Evolutionary conservation across 64 coral and sea anemone genomes (phyloP).

Genomic region (Pachyseris speciosa): DNA sequence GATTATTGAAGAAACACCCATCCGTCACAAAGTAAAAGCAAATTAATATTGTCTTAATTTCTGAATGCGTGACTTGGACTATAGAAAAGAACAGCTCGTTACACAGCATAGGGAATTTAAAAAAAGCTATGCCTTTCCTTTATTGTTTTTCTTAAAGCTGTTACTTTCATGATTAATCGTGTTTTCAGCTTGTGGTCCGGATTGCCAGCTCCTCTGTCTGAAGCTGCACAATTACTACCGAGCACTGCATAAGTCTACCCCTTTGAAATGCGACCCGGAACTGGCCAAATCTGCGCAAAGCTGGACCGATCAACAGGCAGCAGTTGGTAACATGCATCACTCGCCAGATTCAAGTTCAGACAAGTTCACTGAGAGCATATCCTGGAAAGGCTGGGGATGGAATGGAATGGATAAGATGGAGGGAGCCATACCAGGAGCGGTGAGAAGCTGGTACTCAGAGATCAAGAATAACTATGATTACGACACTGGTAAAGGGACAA

Average conservation of each 20-base stretch:
- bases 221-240: slow-evolving; percentile 85
- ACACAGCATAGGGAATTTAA: too few species aligned
- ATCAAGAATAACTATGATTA: slow-evolving; percentile 51
- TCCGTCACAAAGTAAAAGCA: too few species aligned
- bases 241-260: slow-evolving; percentile 66
- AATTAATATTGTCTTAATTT: too few species aligned
- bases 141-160: too few species aligned
- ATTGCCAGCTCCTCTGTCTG: slow-evolving; percentile 66
- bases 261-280: slow-evolving; percentile 76
- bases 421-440: too few species aligned
- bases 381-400: too few species aligned
- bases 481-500: slow-evolving; percentile 3
- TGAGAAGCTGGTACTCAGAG: slow-evolving; percentile 62
- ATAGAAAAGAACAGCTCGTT: too few species aligned
- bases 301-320: slow-evolving; percentile 68
- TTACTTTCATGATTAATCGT: too few species aligned
- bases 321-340: slow-evolving; percentile 4
- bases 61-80: too few species aligned
- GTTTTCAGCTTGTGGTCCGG: slow-evolving; percentile 61
- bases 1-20: too few species aligned
- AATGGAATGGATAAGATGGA: slow-evolving; percentile 38
- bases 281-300: slow-evolving; percentile 76
- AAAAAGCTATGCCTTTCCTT: too few species aligned
- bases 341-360: slow-evolving; percentile 43
- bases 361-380: slow-evolving; percentile 68